A percentile compares a stretch with the other conserved stretches of the same genome.
Conservation (phyloP, 2,888 invertebrate genomes). For the Conops quadrifasciatus region DNA sequence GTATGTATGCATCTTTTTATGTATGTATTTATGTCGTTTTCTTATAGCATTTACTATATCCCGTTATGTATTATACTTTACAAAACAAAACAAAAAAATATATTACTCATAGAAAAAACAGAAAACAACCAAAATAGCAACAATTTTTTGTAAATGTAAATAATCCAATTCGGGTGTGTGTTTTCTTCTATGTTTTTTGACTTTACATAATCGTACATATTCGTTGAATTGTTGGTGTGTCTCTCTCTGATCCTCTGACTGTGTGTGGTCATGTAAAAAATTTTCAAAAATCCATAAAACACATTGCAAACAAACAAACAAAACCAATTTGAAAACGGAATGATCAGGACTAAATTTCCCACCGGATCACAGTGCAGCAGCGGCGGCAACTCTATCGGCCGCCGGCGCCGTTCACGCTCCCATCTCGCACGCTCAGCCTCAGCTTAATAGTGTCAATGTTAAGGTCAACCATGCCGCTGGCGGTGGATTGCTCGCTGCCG, state of each 20-base stretch:
- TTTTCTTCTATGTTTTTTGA: conserved; percentile 65
- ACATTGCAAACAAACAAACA: conserved; percentile 56
- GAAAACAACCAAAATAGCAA: conserved; percentile 10
- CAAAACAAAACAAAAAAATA: conserved; percentile 27
- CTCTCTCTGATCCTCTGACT: conserved; percentile 59
- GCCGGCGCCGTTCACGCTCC: conserved; percentile 54
- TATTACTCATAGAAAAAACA: not conserved
- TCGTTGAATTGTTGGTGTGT: conserved; percentile 66
- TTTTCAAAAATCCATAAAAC: conserved; percentile 45
- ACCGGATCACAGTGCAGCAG: conserved; percentile 64
- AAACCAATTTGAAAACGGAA: conserved; percentile 55
- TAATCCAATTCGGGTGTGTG: conserved; percentile 66
- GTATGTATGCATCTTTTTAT: conserved; percentile 27
- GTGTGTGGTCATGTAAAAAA: conserved; percentile 64
- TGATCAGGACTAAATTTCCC: conserved; percentile 66
- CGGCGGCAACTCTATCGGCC: conserved; percentile 61
- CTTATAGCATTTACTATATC: conserved; percentile 19
- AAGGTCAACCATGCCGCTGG: conserved; percentile 46
- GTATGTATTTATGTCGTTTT: conserved; percentile 5
- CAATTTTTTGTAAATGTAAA: conserved; percentile 64
- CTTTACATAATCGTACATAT: conserved; percentile 54
- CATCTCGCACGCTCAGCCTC: conserved; percentile 28
- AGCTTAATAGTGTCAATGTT: conserved; percentile 42
- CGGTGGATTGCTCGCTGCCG: conserved; percentile 67
- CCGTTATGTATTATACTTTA: conserved; percentile 38